phyloP scores from a whole-genome alignment of 1,140 invertebrate species.

The Sinella curviseta region DNA sequence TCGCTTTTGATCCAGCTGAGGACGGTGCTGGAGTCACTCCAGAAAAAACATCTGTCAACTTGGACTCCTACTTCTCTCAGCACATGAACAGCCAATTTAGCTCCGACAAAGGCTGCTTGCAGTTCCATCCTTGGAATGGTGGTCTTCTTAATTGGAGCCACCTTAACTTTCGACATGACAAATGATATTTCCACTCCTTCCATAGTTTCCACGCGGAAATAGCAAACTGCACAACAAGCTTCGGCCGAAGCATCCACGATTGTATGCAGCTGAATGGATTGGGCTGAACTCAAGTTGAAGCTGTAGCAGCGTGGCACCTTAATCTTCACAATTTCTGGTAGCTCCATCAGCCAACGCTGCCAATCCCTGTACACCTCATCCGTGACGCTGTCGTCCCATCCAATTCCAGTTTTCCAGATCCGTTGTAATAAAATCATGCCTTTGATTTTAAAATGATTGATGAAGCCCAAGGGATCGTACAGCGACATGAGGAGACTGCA shows the following conservation, averaged over 20 bases:
- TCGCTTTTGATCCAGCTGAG: too few relatives aligned
- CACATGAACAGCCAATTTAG: too few relatives aligned
- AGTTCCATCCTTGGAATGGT: background rate
- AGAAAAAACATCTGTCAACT: too few relatives aligned
- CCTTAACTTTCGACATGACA: background rate
- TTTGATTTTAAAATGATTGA: constrained; percentile 7
- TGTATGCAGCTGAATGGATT: background rate
- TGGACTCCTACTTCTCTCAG: too few relatives aligned
- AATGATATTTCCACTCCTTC: background rate
- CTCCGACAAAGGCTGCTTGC: background rate
- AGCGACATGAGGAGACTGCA: background rate
- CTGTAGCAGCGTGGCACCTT: constrained; percentile 38
- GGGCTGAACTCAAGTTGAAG: too few relatives aligned
- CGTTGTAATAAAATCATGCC: constrained; percentile 30
- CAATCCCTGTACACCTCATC: background rate
- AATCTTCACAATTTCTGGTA: background rate
- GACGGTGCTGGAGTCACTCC: too few relatives aligned
- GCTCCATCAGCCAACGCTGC: constrained; percentile 22
- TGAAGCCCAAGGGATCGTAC: constrained; percentile 20
- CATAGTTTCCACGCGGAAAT: background rate
- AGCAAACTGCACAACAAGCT: background rate
- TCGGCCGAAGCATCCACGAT: background rate
- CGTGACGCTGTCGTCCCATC: constrained; percentile 42
- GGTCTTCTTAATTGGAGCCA: background rate
- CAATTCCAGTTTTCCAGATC: constrained; percentile 32